These are phyloP conservation scores for Ametastegia equiseti DNA, from an alignment of 2,888 invertebrate genomes.

Conservation along the genomic window DNA sequence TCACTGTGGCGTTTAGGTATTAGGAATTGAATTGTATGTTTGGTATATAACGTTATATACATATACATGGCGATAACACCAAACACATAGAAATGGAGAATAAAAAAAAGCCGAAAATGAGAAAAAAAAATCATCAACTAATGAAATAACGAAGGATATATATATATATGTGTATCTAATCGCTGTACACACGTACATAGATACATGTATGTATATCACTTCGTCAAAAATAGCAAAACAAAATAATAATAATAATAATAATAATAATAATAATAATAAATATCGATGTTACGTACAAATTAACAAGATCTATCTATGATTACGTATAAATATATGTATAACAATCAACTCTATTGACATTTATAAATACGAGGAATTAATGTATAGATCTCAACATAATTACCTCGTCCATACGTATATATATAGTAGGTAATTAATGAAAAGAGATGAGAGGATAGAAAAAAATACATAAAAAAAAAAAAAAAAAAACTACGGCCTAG, in stretches of 20 bases:
- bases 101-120: neutral
- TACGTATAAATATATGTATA: neutral
- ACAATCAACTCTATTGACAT: neutral
- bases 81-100: neutral
- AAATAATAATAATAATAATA: neutral
- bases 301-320: neutral
- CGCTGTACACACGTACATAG: no score
- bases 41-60: neutral
- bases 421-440: neutral
- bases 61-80: neutral
- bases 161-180: no score
- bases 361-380: neutral
- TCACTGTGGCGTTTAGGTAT: neutral
- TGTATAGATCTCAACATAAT: no score
- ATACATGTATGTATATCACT: neutral
- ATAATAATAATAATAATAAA: neutral
- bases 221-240: neutral
- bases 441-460: neutral
- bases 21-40: neutral
- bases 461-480: neutral
- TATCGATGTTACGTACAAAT: conserved; percentile 28
- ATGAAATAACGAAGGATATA: neutral
- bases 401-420: no score
- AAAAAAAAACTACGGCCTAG: conserved; percentile 25
- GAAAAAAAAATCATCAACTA: neutral